Conservation (phyloP, 1,140 invertebrate species). For the Aleiodes sp. region DNA sequence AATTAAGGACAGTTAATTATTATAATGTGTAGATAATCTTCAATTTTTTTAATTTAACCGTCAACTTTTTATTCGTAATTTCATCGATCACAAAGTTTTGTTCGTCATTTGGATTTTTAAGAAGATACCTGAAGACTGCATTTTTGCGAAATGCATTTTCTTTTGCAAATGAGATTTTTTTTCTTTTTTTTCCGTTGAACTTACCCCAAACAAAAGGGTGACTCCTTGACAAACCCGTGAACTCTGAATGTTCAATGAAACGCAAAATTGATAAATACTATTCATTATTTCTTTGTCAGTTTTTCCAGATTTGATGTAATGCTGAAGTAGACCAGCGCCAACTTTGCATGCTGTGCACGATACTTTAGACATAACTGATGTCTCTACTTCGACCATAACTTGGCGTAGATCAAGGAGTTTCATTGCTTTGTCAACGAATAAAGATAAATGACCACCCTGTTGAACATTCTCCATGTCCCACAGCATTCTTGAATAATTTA, state of each 20-base stretch:
- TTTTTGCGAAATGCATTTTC: not conserved
- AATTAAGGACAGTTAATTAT: no score
- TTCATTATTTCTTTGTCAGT: constrained; percentile 86
- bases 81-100: no score
- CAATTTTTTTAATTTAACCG: no score
- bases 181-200: no score
- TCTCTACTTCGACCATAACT: constrained; percentile 87
- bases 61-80: no score
- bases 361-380: constrained; percentile 89
- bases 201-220: constrained; percentile 83
- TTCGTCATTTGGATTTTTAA: no score
- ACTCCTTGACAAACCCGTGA: constrained; percentile 87
- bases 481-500: constrained; percentile 71
- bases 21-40: no score
- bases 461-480: constrained; percentile 75
- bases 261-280: constrained; percentile 86
- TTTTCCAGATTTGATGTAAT: constrained; percentile 85
- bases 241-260: constrained; percentile 85
- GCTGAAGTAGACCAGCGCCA: constrained; percentile 83
- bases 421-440: constrained; percentile 83
- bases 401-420: constrained; percentile 83
- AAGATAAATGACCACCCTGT: constrained; percentile 74
- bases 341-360: constrained; percentile 91
- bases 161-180: no score
- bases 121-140: no score